Evolutionary conservation across 2,888 invertebrate species (phyloP).

Genomic region (Oscheius sp.): DNA sequence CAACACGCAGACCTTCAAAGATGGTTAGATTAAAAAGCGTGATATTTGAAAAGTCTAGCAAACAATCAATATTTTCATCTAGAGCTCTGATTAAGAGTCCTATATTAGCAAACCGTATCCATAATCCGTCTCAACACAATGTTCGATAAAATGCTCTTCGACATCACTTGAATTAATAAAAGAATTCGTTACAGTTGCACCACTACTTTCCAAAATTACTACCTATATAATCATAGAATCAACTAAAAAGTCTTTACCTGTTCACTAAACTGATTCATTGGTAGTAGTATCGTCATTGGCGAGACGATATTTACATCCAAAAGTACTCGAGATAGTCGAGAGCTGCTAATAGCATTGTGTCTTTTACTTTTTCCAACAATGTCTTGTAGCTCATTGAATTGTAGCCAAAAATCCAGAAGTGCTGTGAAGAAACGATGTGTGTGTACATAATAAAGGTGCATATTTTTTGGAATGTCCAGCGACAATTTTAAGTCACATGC

Average conservation of each 20-base stretch:
- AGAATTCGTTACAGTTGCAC: constrained; percentile 46
- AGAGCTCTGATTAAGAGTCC: not conserved
- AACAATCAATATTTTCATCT: constrained; percentile 55
- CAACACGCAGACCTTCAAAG: constrained; percentile 33
- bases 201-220: constrained; percentile 38
- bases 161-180: constrained; percentile 42
- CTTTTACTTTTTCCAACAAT: constrained; percentile 74
- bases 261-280: constrained; percentile 58
- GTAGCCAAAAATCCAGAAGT: constrained; percentile 82
- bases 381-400: constrained; percentile 83
- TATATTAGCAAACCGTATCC: constrained; percentile 36
- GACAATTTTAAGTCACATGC: constrained; percentile 80
- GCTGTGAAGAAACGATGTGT: constrained; percentile 82
- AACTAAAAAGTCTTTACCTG: constrained; percentile 30
- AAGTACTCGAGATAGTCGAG: constrained; percentile 33
- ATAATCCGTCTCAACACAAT: constrained; percentile 43
- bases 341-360: not conserved
- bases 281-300: constrained; percentile 50
- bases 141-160: constrained; percentile 36
- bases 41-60: constrained; percentile 55
- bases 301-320: constrained; percentile 51
- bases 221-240: constrained; percentile 30
- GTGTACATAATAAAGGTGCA: constrained; percentile 77
- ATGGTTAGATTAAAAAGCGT: constrained; percentile 37
- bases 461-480: constrained; percentile 78